A percentile compares a stretch with the other conserved stretches of the same genome.
phyloP scores from a whole-genome alignment of 2,797 vertebrate species.

The Masticophis lateralis region DNA sequence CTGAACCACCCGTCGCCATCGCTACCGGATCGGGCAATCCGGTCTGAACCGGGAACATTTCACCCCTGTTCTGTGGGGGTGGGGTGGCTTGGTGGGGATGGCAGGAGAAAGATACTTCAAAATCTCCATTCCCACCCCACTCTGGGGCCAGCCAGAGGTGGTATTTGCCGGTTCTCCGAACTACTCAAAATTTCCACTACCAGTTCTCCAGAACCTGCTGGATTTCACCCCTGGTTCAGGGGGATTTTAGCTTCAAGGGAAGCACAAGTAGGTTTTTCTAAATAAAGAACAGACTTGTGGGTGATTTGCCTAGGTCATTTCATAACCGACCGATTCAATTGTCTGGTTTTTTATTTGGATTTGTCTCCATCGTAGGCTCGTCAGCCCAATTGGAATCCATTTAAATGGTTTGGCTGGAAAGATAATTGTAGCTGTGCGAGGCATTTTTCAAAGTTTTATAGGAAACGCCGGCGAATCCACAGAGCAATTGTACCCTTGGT shows the following conservation, averaged over 20 bases:
- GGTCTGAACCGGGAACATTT: too few species aligned
- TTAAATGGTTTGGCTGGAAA: constrained; percentile 58
- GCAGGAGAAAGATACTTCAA: too few species aligned
- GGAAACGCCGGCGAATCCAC: constrained; percentile 51
- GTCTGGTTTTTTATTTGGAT: constrained; percentile 67
- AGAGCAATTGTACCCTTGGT: constrained; percentile 36
- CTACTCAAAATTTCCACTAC: too few species aligned
- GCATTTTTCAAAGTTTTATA: constrained; percentile 51
- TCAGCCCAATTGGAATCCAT: constrained; percentile 45
- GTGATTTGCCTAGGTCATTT: constrained; percentile 63
- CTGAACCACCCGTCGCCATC: too few species aligned
- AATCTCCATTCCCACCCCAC: too few species aligned
- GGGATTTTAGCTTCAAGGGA: not conserved
- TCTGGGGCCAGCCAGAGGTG: too few species aligned
- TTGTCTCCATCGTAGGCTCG: constrained; percentile 57
- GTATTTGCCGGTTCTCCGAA: too few species aligned
- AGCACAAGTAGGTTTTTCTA: constrained; percentile 63
- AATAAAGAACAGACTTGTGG: constrained; percentile 65
- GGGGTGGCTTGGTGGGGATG: too few species aligned
- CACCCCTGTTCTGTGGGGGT: too few species aligned
- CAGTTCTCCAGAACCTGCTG: too few species aligned
- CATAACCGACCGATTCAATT: constrained; percentile 66
- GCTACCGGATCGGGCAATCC: too few species aligned
- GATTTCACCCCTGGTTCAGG: too few species aligned
- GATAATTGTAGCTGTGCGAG: constrained; percentile 58